Percentiles rank a stretch among this genome's conserved stretches.
These are phyloP conservation scores for Ochropleura plecta DNA, from an alignment of 2,888 invertebrate genomes.

Conservation along the genomic window DNA sequence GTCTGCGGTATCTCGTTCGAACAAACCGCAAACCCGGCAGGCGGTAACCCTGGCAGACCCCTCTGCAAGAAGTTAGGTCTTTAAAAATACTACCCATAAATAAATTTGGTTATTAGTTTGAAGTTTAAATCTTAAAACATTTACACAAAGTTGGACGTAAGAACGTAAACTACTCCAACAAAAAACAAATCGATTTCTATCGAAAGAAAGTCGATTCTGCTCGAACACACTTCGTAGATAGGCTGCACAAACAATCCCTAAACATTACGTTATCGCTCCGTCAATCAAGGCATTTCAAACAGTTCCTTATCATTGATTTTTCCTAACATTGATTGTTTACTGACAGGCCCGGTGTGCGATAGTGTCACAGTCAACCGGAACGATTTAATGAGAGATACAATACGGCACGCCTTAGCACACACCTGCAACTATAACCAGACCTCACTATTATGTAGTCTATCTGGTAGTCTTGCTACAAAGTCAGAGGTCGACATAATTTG, in stretches of 20 bases:
- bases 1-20: no score
- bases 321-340: conserved; percentile 71
- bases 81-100: no score
- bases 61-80: no score
- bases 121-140: neutral
- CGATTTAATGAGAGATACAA: conserved; percentile 80
- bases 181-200: conserved; percentile 25
- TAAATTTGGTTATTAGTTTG: neutral
- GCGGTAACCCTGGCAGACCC: no score
- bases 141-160: neutral
- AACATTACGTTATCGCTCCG: conserved; percentile 57
- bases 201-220: conserved; percentile 45
- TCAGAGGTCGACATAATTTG: conserved; percentile 54
- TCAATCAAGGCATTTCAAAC: conserved; percentile 64
- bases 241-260: conserved; percentile 52
- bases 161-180: conserved; percentile 7
- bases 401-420: conserved; percentile 73
- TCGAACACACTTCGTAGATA: conserved; percentile 49
- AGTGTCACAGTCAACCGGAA: conserved; percentile 77
- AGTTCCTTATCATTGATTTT: conserved; percentile 67
- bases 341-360: conserved; percentile 73
- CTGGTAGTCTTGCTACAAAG: neutral
- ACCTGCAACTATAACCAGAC: conserved; percentile 63
- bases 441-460: conserved; percentile 21
- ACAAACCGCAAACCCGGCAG: no score